These are phyloP conservation scores for Campylomormyrus numenius DNA, from an alignment of 2,113 vertebrate genomes.

Conservation along the genomic window DNA sequence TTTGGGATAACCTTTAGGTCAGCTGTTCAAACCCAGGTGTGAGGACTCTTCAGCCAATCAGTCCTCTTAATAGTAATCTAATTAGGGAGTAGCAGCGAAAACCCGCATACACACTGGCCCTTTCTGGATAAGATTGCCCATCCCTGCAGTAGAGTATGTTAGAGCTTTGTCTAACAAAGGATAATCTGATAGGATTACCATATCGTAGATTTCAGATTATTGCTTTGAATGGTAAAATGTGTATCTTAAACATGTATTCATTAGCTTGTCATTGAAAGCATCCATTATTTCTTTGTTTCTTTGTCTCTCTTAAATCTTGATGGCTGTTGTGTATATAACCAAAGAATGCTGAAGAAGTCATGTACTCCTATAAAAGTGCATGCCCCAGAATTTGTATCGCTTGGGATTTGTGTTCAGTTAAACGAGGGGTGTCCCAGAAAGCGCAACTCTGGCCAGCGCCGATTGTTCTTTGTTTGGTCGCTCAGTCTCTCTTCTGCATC, in stretches of 20 bases:
- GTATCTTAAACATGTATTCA: background rate
- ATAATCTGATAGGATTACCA: background rate
- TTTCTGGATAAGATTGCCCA: too few relatives aligned
- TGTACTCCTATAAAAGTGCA: background rate
- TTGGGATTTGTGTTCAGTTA: background rate
- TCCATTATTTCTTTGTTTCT: background rate
- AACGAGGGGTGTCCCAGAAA: background rate
- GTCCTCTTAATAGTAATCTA: too few relatives aligned
- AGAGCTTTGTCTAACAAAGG: background rate
- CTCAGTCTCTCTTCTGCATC: conserved; percentile 2
- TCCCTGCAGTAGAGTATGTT: background rate
- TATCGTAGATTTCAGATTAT: background rate
- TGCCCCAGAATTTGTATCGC: background rate
- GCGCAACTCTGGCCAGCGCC: background rate
- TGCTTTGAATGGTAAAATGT: background rate
- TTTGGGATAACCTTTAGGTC: too few relatives aligned
- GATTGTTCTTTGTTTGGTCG: background rate
- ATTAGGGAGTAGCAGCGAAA: too few relatives aligned
- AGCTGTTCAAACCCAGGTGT: too few relatives aligned
- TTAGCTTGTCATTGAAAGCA: background rate
- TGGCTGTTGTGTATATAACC: background rate
- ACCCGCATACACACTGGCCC: too few relatives aligned
- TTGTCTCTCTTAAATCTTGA: background rate
- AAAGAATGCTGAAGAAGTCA: background rate
- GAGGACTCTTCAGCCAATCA: too few relatives aligned